A percentile compares a stretch with the other conserved stretches of the same genome.
phyloP scores from a whole-genome alignment of 2,888 invertebrate genomes.

The Carabus problematicus region DNA sequence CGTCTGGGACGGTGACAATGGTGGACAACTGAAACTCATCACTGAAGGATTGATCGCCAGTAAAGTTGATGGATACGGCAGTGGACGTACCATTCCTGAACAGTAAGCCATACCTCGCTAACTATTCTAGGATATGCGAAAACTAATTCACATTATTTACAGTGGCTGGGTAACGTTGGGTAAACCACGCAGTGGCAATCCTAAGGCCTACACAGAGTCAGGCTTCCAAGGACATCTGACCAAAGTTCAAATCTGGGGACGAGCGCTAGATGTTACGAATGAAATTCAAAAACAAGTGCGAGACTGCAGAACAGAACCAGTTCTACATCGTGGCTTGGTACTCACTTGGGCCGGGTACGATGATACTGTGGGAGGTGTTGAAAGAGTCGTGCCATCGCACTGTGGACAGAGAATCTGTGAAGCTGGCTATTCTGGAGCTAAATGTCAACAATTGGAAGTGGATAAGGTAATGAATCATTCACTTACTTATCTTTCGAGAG shows the following conservation, averaged over 20 bases:
- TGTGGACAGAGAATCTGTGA: constrained; percentile 91
- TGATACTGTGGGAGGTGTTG: constrained; percentile 86
- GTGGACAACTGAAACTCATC: constrained; percentile 86
- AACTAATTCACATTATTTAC: constrained; percentile 51
- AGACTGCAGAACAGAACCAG: constrained; percentile 91
- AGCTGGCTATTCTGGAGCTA: constrained; percentile 83
- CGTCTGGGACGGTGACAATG: constrained; percentile 90
- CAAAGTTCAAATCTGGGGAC: constrained; percentile 93
- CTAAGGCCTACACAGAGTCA: constrained; percentile 83
- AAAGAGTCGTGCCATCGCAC: constrained; percentile 88
- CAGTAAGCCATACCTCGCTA: constrained; percentile 68
- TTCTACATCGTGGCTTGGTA: constrained; percentile 83
- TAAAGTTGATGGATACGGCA: constrained; percentile 87
- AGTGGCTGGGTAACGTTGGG: constrained; percentile 93
- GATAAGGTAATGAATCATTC: constrained; percentile 68
- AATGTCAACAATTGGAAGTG: constrained; percentile 83
- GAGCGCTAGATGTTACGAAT: constrained; percentile 88
- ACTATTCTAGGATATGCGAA: constrained; percentile 18
- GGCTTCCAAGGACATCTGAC: constrained; percentile 97
- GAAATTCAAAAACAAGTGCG: constrained; percentile 94
- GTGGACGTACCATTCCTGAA: constrained; percentile 80
- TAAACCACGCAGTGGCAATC: constrained; percentile 82
- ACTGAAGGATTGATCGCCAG: constrained; percentile 97
- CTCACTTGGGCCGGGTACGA: constrained; percentile 96
- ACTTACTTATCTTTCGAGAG: background rate